phyloP scores from a whole-genome alignment of 1,140 invertebrate species.

The Pollicipes pollicipes region DNA sequence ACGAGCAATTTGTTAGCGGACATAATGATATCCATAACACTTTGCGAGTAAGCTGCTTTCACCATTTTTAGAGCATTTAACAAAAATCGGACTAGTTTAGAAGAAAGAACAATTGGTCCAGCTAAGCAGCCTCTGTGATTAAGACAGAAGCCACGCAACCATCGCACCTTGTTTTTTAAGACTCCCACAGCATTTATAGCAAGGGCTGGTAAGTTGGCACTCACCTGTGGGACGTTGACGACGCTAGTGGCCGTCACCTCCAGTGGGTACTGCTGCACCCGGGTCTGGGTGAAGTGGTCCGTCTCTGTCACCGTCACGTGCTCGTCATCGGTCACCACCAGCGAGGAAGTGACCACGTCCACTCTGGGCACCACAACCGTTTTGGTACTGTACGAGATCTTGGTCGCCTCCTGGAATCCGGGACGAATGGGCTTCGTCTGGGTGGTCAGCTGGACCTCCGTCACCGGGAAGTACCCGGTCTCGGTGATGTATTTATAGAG shows the following conservation, averaged over 20 bases:
- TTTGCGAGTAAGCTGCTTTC: no score
- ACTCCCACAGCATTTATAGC: no score
- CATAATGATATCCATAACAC: no score
- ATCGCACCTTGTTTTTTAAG: no score
- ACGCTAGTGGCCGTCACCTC: background rate
- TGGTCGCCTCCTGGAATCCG: background rate
- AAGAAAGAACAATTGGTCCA: no score
- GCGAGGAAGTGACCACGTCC: background rate
- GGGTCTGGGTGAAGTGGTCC: background rate
- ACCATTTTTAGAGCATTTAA: background rate
- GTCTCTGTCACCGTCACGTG: background rate
- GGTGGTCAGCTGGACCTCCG: conserved; percentile 18
- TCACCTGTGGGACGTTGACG: background rate
- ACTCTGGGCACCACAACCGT: background rate
- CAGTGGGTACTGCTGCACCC: background rate
- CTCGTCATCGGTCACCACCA: background rate
- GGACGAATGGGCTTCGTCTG: conserved; percentile 8
- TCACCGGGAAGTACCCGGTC: conserved; percentile 18
- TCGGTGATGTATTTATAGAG: conserved; percentile 20
- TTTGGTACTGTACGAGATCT: background rate
- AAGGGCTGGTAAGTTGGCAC: no score
- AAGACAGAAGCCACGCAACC: no score
- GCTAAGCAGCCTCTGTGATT: no score
- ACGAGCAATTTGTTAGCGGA: no score
- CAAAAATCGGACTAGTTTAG: no score